Evolutionary conservation across 2,888 invertebrate genomes (phyloP).

Genomic region (Drosophila diplacantha): DNA sequence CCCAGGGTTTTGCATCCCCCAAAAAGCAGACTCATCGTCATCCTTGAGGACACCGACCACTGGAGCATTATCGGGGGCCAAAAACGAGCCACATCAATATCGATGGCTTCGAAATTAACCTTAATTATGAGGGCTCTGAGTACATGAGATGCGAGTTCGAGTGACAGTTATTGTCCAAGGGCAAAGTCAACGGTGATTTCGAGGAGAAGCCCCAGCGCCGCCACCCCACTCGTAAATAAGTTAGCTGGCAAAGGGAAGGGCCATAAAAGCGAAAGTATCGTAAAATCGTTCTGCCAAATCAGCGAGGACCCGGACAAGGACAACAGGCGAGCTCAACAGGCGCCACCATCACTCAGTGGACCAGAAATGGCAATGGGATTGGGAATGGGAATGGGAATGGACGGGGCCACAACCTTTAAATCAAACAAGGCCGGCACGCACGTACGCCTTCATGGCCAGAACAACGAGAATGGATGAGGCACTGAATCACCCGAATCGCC

Average conservation of each 20-base stretch:
- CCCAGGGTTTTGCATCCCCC: constrained; percentile 17
- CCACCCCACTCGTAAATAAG: constrained; percentile 44
- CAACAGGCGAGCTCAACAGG: constrained; percentile 30
- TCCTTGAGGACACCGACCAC: background rate
- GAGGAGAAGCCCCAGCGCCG: constrained; percentile 3
- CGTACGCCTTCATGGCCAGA: constrained; percentile 31
- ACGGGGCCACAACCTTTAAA: constrained; percentile 24
- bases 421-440: constrained; percentile 39
- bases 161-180: constrained; percentile 28
- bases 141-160: constrained; percentile 21
- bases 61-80: constrained; percentile 1
- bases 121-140: constrained; percentile 36
- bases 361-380: background rate
- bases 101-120: constrained; percentile 37
- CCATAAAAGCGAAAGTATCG: constrained; percentile 45
- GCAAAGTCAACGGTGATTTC: constrained; percentile 21
- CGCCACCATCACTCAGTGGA: constrained; percentile 35
- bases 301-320: constrained; percentile 12
- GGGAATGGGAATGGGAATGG: background rate
- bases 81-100: constrained; percentile 21
- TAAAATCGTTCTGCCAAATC: constrained; percentile 44
- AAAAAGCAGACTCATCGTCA: background rate
- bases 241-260: constrained; percentile 34
- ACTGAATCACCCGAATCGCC: constrained; percentile 34
- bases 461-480: constrained; percentile 33